phyloP scores from a whole-genome alignment of 1,140 invertebrate genomes.

The Pseudomyrmex gracilis region DNA sequence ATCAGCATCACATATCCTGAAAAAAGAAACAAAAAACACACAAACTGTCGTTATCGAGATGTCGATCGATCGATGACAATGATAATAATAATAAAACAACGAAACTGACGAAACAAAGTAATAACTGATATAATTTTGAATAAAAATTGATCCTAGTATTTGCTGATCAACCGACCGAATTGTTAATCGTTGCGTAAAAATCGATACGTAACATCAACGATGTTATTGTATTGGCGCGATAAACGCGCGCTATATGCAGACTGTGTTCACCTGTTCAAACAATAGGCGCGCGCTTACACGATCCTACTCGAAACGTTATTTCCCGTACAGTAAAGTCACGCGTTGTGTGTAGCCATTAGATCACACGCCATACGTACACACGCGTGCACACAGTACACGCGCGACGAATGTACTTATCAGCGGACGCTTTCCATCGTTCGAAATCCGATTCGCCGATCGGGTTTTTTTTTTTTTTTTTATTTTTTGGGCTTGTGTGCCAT shows the following conservation, averaged over 20 bases:
- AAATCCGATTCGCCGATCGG: slow-evolving; percentile 48
- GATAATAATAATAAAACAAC: background rate
- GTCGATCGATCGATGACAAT: background rate
- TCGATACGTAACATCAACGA: slow-evolving; percentile 22
- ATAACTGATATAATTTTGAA: slow-evolving; percentile 27
- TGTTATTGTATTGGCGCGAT: slow-evolving; percentile 38
- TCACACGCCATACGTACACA: background rate
- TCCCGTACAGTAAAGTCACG: slow-evolving; percentile 29
- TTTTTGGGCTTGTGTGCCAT: slow-evolving; percentile 31
- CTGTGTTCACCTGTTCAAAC: slow-evolving; percentile 29
- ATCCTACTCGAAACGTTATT: slow-evolving; percentile 40
- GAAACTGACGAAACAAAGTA: background rate
- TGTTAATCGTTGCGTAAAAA: slow-evolving; percentile 27
- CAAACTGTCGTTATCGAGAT: too few species aligned
- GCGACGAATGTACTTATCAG: slow-evolving; percentile 25
- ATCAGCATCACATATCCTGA: too few species aligned
- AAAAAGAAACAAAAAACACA: too few species aligned
- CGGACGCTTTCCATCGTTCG: slow-evolving; percentile 38
- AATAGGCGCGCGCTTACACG: slow-evolving; percentile 37
- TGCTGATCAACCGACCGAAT: slow-evolving; percentile 8
- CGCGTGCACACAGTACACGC: background rate
- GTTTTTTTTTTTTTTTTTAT: background rate
- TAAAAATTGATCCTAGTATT: background rate
- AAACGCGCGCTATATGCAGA: slow-evolving; percentile 1
- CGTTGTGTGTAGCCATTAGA: slow-evolving; percentile 33